phyloP scores from a whole-genome alignment of 2,113 vertebrate species.

The Aplodontia rufa region DNA sequence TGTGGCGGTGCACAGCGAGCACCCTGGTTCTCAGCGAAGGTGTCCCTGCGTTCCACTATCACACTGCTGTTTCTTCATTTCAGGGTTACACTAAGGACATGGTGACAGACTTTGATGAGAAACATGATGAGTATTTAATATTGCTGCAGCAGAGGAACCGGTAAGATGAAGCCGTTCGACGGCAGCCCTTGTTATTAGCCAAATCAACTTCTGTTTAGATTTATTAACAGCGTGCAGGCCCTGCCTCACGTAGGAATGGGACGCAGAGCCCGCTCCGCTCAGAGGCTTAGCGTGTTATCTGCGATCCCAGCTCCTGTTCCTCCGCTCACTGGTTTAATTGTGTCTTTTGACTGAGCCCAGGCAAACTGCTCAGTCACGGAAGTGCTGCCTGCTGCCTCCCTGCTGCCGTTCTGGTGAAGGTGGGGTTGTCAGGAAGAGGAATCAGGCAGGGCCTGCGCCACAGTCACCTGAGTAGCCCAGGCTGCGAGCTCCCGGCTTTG shows the following conservation, averaged over 20 bases:
- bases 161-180: constrained; percentile 77
- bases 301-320: background rate
- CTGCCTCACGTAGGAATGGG: background rate
- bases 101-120: constrained; percentile 91
- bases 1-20: accelerated
- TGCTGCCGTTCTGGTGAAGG: background rate
- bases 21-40: background rate
- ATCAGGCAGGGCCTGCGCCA: background rate
- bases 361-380: background rate
- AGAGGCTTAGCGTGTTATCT: background rate
- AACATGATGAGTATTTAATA: constrained; percentile 96
- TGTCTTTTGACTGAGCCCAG: background rate
- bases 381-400: background rate
- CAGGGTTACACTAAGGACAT: constrained; percentile 84
- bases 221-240: background rate
- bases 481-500: background rate
- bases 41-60: background rate
- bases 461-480: background rate
- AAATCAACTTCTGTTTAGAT: background rate
- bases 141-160: constrained; percentile 95
- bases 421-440: background rate
- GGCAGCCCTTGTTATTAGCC: background rate
- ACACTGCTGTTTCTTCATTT: constrained; percentile 76
- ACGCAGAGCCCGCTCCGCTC: background rate
- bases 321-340: background rate